phyloP scores from a whole-genome alignment of 2,797 vertebrate genomes.

The Tauraco hartlaubi region DNA sequence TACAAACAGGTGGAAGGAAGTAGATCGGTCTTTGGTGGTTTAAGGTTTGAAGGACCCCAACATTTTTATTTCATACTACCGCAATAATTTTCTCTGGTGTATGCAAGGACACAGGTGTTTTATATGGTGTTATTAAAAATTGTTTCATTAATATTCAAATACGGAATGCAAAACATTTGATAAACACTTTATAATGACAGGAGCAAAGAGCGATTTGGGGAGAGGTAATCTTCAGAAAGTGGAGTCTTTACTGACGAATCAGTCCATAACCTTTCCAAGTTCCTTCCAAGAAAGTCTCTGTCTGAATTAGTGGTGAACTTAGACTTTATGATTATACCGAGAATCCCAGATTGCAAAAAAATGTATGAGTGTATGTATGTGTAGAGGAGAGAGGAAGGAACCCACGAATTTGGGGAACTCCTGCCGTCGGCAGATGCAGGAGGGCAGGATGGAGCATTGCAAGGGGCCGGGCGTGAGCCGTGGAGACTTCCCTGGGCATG shows the following conservation, averaged over 20 bases:
- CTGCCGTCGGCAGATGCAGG: not conserved
- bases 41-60: constrained; percentile 60
- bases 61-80: constrained; percentile 56
- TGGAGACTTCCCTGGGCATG: not conserved
- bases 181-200: not conserved
- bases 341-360: not conserved
- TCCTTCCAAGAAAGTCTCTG: not conserved
- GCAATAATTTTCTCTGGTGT: constrained; percentile 43
- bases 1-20: constrained; percentile 67
- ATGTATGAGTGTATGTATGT: not conserved
- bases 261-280: not conserved
- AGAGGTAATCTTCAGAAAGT: not conserved
- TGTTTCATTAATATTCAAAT: constrained; percentile 43
- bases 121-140: constrained; percentile 43
- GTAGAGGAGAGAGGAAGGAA: not conserved
- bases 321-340: not conserved
- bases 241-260: not conserved
- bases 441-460: not conserved
- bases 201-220: constrained; percentile 12
- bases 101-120: constrained; percentile 54
- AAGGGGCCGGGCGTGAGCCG: fast-evolving
- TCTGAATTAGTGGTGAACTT: not conserved
- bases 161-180: not conserved
- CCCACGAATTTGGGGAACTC: not conserved
- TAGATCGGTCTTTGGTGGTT: constrained; percentile 70